Conservation (phyloP, 2,888 invertebrate species). For the Nasonovia ribisnigri region DNA sequence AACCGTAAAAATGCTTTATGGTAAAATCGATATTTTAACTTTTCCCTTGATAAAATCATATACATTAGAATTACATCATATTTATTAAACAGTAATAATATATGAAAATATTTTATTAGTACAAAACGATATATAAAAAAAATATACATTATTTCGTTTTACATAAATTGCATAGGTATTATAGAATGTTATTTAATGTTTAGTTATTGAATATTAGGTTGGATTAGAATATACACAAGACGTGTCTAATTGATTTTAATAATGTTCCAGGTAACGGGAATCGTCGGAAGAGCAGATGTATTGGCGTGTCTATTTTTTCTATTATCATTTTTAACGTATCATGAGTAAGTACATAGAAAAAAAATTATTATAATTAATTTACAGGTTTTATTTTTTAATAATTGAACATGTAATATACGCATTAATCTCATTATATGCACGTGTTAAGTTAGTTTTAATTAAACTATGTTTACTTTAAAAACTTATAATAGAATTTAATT, state of each 20-base stretch:
- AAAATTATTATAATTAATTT: not conserved
- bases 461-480: not conserved
- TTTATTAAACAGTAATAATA: not conserved
- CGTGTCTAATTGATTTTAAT: not conserved
- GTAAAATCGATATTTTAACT: not conserved
- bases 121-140: not conserved
- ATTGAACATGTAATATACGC: not conserved
- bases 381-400: not conserved
- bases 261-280: constrained; percentile 82
- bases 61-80: not conserved
- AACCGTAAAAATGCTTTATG: not conserved
- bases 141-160: not conserved
- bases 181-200: not conserved
- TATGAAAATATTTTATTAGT: not conserved
- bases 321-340: constrained; percentile 83
- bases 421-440: not conserved
- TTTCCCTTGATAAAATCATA: not conserved
- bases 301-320: constrained; percentile 87
- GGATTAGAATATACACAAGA: not conserved
- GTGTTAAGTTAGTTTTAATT: not conserved
- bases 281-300: constrained; percentile 90
- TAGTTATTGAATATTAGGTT: not conserved
- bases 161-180: not conserved
- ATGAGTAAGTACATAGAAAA: constrained; percentile 76
- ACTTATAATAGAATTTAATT: not conserved